Conservation (phyloP, 1,140 invertebrate species). For the Drosophila miranda region DNA sequence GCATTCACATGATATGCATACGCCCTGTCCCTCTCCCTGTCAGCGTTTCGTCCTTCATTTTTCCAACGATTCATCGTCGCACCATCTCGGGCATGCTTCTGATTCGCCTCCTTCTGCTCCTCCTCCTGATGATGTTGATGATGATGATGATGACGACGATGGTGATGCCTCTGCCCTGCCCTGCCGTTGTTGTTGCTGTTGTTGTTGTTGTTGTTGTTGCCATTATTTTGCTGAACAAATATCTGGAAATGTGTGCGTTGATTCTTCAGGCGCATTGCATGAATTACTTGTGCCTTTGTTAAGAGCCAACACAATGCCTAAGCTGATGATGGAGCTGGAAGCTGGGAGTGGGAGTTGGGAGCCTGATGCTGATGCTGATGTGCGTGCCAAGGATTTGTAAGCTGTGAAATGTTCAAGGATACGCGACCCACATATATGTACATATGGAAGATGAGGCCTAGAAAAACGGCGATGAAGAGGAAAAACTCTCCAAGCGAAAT, state of each 20-base stretch:
- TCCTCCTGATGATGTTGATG: constrained; percentile 1
- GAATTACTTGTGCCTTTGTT: constrained; percentile 73
- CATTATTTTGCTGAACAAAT: constrained; percentile 58
- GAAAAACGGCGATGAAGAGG: constrained; percentile 28
- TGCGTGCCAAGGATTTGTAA: constrained; percentile 63
- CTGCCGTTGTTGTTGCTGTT: constrained; percentile 15
- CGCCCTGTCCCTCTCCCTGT: constrained; percentile 27
- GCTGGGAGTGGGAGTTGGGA: background rate
- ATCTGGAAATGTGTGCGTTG: constrained; percentile 64
- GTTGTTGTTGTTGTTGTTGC: constrained; percentile 33
- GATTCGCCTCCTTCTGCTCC: background rate
- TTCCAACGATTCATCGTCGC: constrained; percentile 5
- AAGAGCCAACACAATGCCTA: constrained; percentile 66
- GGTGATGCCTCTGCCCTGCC: constrained; percentile 17
- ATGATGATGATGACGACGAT: constrained; percentile 11
- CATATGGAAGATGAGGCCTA: constrained; percentile 39
- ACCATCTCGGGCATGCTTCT: background rate
- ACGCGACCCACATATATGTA: constrained; percentile 45
- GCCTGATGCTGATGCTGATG: constrained; percentile 28
- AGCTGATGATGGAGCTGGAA: constrained; percentile 26
- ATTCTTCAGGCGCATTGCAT: constrained; percentile 65
- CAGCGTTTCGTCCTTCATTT: constrained; percentile 28
- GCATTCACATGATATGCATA: constrained; percentile 8
- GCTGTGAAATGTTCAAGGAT: constrained; percentile 58
- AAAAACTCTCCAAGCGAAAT: constrained; percentile 35